These are phyloP conservation scores for Fulica atra DNA, from an alignment of 2,113 vertebrate genomes.

Conservation along the genomic window DNA sequence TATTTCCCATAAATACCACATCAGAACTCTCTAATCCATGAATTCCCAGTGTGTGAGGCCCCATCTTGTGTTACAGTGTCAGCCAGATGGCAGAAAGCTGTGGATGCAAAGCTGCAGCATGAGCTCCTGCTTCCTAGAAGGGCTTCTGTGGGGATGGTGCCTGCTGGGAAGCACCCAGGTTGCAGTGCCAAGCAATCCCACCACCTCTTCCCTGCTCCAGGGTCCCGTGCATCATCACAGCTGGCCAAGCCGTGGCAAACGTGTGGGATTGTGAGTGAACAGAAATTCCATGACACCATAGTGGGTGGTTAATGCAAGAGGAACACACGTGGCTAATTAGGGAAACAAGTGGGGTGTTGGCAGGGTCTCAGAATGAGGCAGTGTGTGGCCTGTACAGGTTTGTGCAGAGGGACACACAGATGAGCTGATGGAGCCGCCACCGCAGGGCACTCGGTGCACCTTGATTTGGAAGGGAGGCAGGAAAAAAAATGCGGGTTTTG, in stretches of 20 bases:
- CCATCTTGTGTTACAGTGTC: not conserved
- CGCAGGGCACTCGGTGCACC: not conserved
- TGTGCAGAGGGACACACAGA: not conserved
- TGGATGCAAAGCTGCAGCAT: not conserved
- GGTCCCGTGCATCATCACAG: not conserved
- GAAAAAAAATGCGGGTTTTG: not conserved
- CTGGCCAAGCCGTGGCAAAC: not conserved
- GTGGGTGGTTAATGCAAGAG: not conserved
- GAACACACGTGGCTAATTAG: not conserved
- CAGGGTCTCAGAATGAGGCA: accelerated
- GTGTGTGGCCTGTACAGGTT: not conserved
- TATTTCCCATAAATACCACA: not conserved
- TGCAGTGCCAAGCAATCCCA: not conserved
- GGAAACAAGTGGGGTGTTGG: not conserved
- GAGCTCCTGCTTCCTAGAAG: not conserved
- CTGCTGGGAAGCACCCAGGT: not conserved
- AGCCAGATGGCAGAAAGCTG: not conserved
- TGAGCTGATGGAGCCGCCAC: accelerated
- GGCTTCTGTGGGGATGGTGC: not conserved
- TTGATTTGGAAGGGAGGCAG: not conserved
- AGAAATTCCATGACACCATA: not conserved
- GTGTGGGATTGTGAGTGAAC: not conserved
- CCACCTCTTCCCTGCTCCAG: not conserved
- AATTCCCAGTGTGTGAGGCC: not conserved
- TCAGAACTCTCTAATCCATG: not conserved